Evolutionary conservation across 2,113 vertebrate species (phyloP), one percentile per base, ranked within the genome.

Genomic region (Pheucticus melanocephalus): DNA sequence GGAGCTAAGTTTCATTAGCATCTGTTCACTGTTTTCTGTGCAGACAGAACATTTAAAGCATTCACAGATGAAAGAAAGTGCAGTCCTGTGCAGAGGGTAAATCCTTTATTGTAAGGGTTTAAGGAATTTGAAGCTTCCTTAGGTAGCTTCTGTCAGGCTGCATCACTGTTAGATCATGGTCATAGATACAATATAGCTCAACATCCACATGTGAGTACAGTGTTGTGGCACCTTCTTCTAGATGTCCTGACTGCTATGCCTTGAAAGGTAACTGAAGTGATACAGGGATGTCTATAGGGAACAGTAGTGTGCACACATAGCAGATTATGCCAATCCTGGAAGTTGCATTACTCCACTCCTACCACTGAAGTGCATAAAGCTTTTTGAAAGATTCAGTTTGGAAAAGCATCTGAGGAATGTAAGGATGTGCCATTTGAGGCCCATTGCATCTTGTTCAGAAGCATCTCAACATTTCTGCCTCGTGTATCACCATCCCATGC

Each of bases 401-500:
- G 56, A 59, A 88, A 88, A 82, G 11, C 14, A 60, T 22, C 40
- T 33, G 21, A 60, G 33, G 8, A 69, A 68, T 23, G 57, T 0
- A 59, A 17, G 20, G 25, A 45, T 23, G 18, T 5, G 11, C 6
- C 16, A 30, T 33, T 51, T 56, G 24, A 33, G 47, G 45, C 9
- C 33, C 21, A 28, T 1, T 56, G 14, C 15, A 60, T 28, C 33
- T 15, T 24, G 16, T 33, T 68, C 63, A 69, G 68, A 88, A 65
- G 30, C 33, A 92, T 20, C 3, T 64, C 30, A 31, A 27, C 4
- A 5, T 65, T 88, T 86, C 48, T 64, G 15, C 15, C 37, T 56
- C 6, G 1, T 0, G 1, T 27, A 15, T 39, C 25, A 33, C 9
- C 39, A n/a, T 31, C 24, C 35, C 30, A 39, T 12, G 24, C 11